Base-by-base conservation (phyloP, 2,113 vertebrate species). In the Ascaphus truei region DNA sequence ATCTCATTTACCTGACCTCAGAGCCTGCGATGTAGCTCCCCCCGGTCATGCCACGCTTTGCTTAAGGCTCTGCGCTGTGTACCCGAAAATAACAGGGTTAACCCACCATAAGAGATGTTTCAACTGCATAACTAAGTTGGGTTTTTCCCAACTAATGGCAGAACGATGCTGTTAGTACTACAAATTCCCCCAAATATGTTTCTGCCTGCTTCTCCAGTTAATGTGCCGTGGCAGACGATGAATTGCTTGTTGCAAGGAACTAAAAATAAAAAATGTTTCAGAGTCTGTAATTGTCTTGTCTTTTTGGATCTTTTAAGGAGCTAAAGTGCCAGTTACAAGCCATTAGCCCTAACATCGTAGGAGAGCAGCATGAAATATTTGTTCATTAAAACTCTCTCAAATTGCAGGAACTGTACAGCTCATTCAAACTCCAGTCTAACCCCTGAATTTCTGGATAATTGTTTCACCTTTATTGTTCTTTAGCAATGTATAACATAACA, bases 251-350 rank as follows among this genome's bases (percentile, higher is more conserved):
- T 87, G 84, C 63, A 83, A 85, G 79, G 76, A 87, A 85, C 83
- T 82, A 83, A 85, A 84, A 86, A 90, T 85, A 86, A 87, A 65
- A 43, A 83, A 79, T 84, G 75, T 86, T 89, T 85, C 83, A 75
- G 76, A 77, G 73, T 75, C 72, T 41, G 15, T 80, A 83, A 85
- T 87, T 89, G 83, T 75, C 82, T 88, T 87, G 84, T 86, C 87
- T 88, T 86, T 83, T 88, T 81, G 85, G 76, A 82, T 78, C 86
- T 89, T 83, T 87, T 78, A 83, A 74, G 71, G 75, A 86, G 77
- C 85, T 80, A 83, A 87, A 81, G 80, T 82, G 83, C 77, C 81
- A 84, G 85, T 92, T 92, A 82, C 86, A 91, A 85, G 85, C 83
- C 88, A 91, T 91, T 89, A 92, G 80, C 80, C 78, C 57, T 77